phyloP scores from a whole-genome alignment of 2,797 vertebrate species.

The Sebastes elongatus region DNA sequence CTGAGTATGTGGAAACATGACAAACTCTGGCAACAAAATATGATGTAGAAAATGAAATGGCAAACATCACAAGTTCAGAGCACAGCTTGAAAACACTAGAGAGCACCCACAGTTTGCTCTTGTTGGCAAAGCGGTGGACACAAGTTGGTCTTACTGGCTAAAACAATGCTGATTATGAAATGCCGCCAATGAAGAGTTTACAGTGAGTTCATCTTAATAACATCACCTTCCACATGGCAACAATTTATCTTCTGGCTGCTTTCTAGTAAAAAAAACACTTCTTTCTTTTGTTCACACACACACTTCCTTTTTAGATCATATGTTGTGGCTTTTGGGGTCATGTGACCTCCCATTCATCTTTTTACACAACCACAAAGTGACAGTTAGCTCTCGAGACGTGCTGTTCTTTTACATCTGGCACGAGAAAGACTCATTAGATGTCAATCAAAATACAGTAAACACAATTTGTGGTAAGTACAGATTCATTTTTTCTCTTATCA shows the following conservation, averaged over 20 bases:
- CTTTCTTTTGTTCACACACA: not conserved
- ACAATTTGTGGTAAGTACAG: constrained; percentile 27
- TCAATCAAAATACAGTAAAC: constrained; percentile 50
- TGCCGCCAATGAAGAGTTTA: not conserved
- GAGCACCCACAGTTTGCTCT: not conserved
- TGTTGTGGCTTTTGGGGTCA: not conserved
- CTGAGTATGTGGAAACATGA: not conserved
- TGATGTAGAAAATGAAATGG: not conserved
- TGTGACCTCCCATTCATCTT: constrained; percentile 4
- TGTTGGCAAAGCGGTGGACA: too few species aligned
- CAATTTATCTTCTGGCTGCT: constrained; percentile 20
- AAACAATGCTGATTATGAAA: constrained; percentile 1
- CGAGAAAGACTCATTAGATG: constrained; percentile 48
- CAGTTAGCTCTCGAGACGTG: not conserved
- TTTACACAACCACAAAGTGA: constrained; percentile 7
- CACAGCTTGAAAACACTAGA: not conserved
- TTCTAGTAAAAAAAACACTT: not conserved
- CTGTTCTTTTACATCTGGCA: constrained; percentile 13
- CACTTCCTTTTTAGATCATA: constrained; percentile 1
- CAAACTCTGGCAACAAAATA: not conserved
- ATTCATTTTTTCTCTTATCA: constrained; percentile 33
- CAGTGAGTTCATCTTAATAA: not conserved
- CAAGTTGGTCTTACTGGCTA: not conserved
- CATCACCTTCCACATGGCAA: constrained; percentile 20
- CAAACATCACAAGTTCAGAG: not conserved